These are phyloP conservation scores for Lycaon pictus DNA, from an alignment of 2,113 vertebrate species.

Conservation along the genomic window DNA sequence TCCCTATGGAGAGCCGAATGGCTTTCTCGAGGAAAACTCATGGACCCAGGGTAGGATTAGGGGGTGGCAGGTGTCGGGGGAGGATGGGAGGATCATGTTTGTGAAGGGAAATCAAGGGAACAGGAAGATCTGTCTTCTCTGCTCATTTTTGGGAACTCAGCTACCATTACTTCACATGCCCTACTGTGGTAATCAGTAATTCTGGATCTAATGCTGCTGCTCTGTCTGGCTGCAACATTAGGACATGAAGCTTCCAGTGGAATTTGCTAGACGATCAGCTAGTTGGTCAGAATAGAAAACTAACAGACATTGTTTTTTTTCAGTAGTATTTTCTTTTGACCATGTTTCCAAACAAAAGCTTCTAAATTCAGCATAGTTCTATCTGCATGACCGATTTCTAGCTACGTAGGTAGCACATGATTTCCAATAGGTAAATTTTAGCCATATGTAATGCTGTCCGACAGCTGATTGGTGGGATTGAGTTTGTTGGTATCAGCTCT, in stretches of 20 bases:
- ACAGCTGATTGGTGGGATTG: neutral
- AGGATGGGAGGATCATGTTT: neutral
- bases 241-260: neutral
- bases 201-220: neutral
- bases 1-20: neutral
- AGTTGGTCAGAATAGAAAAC: slow-evolving; percentile 25
- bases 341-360: slow-evolving; percentile 52
- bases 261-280: slow-evolving; percentile 8
- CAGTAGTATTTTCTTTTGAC: slow-evolving; percentile 35
- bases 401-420: neutral
- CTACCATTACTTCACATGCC: neutral
- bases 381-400: neutral
- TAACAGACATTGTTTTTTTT: neutral
- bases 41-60: neutral
- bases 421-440: slow-evolving; percentile 37
- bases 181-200: neutral
- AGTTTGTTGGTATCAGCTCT: neutral
- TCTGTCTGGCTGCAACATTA: neutral
- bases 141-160: neutral
- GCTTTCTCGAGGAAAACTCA: slow-evolving; percentile 30
- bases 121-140: neutral
- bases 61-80: neutral
- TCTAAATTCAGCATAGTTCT: neutral
- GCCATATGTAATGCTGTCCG: neutral
- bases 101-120: neutral